Base-by-base conservation (phyloP, 2,797 vertebrate species). In the Discoglossus pictus region DNA sequence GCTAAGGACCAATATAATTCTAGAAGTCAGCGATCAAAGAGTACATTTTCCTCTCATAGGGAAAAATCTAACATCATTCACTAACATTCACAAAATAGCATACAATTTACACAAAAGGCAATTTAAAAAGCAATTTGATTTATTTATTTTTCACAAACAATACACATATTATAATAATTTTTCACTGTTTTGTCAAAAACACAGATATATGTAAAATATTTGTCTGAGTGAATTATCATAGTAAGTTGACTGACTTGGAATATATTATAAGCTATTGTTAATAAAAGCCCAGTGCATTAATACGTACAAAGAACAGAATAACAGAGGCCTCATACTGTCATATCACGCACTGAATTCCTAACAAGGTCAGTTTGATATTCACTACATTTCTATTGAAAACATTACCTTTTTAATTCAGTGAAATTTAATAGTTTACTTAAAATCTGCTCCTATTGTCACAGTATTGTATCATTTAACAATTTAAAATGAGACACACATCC, bases 211-310 rank as follows among this genome's bases (percentile, higher is more conserved):
- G 18, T 51, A 1, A 25, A 12, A 70, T 68, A 70, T 13, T 21
- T 23, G 1, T 20, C 56, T 3, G 8, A 59, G 21, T 64, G 6
- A 25, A 27, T 2, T 25, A 67, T 60, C 15, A 2, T 35, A 24
- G 34, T 66, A 68, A 65, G n/a, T 6, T 48, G 23, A 10, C 18
- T 73, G 47, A 73, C 20, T 61, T 13, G 21, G n/a, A 1, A 16
- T 25, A 72, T 68, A 75, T 62, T 23, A 7, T 40, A 34, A 23
- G 20, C 36, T 66, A 38, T 67, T 51, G 38, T 64, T 64, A 39
- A 11, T 38, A 43, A 48, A 18, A 46, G 40, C 10, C 9, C 12
- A 50, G 55, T 56, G 17, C 23, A 60, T 42, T 42, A 40, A 17
- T 54, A 17, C 15, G 20, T 1, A 68, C 12, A 31, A 70, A 61